These are phyloP conservation scores for Drosophila paracracens DNA, from an alignment of 2,888 invertebrate species.

Conservation along the genomic window DNA sequence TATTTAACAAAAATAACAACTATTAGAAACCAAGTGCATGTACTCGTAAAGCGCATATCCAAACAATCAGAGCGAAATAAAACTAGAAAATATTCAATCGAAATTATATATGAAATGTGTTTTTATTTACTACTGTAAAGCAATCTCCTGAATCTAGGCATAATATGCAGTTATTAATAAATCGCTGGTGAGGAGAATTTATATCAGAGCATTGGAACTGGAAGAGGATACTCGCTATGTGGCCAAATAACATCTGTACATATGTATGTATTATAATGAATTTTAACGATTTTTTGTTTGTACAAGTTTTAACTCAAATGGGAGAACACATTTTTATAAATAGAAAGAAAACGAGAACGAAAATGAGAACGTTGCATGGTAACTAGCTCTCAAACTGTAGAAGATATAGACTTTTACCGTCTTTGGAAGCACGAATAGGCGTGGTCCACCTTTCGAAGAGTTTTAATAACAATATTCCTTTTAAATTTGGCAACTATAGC, in stretches of 20 bases:
- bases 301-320: neutral
- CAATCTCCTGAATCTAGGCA: neutral
- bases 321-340: neutral
- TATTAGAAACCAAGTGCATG: slow-evolving; percentile 54
- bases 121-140: neutral
- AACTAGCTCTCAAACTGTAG: neutral
- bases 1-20: slow-evolving; percentile 36
- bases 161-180: neutral
- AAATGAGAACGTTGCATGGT: neutral
- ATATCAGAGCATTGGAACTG: neutral
- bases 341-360: neutral
- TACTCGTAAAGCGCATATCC: slow-evolving; percentile 65
- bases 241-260: neutral
- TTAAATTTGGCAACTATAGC: neutral
- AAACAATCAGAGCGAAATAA: slow-evolving; percentile 79
- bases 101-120: slow-evolving; percentile 7
- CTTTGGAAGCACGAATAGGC: too few relatives aligned
- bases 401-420: too few relatives aligned
- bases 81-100: slow-evolving; percentile 68
- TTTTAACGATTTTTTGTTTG: neutral
- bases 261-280: neutral
- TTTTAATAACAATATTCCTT: neutral
- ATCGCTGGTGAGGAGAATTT: neutral
- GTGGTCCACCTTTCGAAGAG: neutral
- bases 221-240: neutral